Base-by-base conservation (phyloP, 2,113 vertebrate genomes). In the Oreotragus oreotragus region DNA sequence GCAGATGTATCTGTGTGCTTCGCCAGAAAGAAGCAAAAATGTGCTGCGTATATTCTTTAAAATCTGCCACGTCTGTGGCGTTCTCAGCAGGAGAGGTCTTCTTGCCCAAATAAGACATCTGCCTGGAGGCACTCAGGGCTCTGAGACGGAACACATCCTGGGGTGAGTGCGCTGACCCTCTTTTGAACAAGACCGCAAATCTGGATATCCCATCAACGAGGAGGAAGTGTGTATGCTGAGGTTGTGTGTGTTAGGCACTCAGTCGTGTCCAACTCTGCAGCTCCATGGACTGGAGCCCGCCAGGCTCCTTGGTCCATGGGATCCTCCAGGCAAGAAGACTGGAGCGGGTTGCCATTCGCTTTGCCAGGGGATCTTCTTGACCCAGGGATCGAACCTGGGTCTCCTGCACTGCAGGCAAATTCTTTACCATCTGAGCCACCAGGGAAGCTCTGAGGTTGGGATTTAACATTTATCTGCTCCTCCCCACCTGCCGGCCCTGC, bases 401-500 rank as follows among this genome's bases (percentile, higher is more conserved):
- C 62, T 64, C 62, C 33, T 64, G 33, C 62, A n/a, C 9, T n/a
- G 33, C 16, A n/a, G 62, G 33, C 7, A 8, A 17, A n/a, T 19
- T 64, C 33, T 64, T 64, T n/a, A 64, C 62, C 1, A 16, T 64
- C 62, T 64, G 62, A 64, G 62, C 62, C 62, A n/a, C 33, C 15
- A n/a, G 17, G 30, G 30, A 33, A 64, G 62, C n/a, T 7, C 30
- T n/a, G 62, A 64, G 53, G 45, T 76, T 39, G 47, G 2, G 33
- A 39, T 39, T 90, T 60, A 53, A 64, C 53, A 27, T 62, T 19
- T 30, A 45, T 79, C 30, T 3, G 5, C 10, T 47, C 58, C 15
- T 57, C 36, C 3, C 11, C 15, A 2, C 5, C 6, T 39, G 10
- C 5, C 25, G 8, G 7, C 57, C 43, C 3, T 4, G 0, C 21